Percentiles rank a stretch among this genome's conserved stretches.
phyloP scores from a whole-genome alignment of 2,113 vertebrate species.

The Okapia johnstoni region DNA sequence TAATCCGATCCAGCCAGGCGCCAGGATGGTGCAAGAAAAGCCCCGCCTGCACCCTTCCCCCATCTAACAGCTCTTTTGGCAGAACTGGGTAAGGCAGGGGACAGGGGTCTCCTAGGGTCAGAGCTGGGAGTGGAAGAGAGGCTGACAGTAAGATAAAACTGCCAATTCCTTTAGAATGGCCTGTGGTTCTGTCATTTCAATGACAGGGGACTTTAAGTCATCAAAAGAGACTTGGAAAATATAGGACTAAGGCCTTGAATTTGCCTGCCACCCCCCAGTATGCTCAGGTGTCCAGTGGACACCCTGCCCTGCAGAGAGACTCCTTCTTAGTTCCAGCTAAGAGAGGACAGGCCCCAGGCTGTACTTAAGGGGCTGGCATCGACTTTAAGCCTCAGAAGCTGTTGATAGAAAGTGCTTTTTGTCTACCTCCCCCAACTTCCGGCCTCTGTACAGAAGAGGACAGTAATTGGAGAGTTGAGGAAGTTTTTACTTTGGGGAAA shows the following conservation, averaged over 20 bases:
- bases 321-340: background rate
- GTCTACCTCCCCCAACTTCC: background rate
- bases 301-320: background rate
- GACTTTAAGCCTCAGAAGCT: background rate
- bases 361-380: background rate
- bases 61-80: background rate
- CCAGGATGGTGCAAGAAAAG: constrained; percentile 3
- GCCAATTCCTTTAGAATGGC: background rate
- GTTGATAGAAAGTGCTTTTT: background rate
- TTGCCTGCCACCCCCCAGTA: background rate
- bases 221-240: background rate
- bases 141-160: background rate
- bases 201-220: background rate
- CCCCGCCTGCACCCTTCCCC: constrained; percentile 16
- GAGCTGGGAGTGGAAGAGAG: background rate
- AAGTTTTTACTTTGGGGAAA: background rate
- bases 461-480: background rate
- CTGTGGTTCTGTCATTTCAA: background rate
- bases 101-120: constrained; percentile 36
- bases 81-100: background rate
- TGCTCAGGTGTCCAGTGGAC: background rate
- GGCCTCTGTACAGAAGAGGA: background rate
- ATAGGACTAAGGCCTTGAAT: background rate
- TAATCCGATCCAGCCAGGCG: constrained; percentile 24
- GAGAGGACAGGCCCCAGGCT: background rate